Conservation (phyloP, 2,113 vertebrate genomes). For the Albula glossodonta region DNA sequence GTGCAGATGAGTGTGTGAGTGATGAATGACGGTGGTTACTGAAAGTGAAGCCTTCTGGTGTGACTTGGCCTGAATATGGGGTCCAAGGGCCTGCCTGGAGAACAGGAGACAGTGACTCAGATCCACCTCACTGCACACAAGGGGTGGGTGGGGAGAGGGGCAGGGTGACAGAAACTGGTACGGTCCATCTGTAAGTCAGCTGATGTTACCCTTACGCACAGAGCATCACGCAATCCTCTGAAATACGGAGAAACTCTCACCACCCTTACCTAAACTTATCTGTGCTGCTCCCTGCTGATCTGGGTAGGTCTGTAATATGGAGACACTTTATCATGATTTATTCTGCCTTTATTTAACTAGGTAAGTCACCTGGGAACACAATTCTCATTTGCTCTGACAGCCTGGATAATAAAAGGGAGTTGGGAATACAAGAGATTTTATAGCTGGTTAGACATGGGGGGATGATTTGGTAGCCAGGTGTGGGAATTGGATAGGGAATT, state of each 20-base stretch:
- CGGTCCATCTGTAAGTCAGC: neutral
- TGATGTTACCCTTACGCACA: slow-evolving; percentile 3
- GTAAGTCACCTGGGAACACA: too few species aligned
- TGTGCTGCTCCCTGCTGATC: neutral
- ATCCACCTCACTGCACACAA: neutral
- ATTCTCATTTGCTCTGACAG: too few species aligned
- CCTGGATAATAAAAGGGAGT: too few species aligned
- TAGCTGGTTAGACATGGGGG: too few species aligned
- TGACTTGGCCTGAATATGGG: slow-evolving; percentile 56
- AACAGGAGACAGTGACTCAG: slow-evolving; percentile 10
- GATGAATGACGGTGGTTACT: slow-evolving; percentile 77
- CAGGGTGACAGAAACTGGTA: neutral
- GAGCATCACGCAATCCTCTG: neutral
- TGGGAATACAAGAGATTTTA: too few species aligned
- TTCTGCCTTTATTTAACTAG: too few species aligned
- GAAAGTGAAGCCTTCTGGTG: slow-evolving; percentile 74
- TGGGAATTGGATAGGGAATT: too few species aligned
- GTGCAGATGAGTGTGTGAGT: slow-evolving; percentile 32
- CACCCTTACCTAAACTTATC: neutral
- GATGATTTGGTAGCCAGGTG: too few species aligned
- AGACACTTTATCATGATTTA: neutral
- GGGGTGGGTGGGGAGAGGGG: neutral
- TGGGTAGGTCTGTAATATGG: neutral
- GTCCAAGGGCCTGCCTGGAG: neutral
- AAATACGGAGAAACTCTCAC: neutral